Conservation (phyloP, 1,140 invertebrate species). For the Littorina saxatilis region DNA sequence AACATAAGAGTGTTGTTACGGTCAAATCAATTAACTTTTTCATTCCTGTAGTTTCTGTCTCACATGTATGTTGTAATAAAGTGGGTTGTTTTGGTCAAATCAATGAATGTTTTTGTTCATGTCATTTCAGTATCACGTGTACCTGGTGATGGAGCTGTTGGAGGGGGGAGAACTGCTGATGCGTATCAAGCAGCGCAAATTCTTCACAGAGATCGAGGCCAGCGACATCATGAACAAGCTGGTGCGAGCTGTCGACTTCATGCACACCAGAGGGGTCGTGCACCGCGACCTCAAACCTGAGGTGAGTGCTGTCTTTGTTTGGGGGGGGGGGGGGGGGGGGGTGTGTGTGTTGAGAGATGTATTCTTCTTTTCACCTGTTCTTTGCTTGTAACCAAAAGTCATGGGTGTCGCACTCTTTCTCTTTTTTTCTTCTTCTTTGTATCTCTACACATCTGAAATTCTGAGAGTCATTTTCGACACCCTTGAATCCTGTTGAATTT, state of each 20-base stretch:
- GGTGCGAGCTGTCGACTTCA: slow-evolving; percentile 87
- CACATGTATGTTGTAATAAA: slow-evolving; percentile 86
- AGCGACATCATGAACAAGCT: slow-evolving; percentile 85
- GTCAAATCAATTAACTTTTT: too few species aligned
- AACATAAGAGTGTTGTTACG: too few species aligned
- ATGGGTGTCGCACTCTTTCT: too few species aligned
- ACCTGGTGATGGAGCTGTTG: slow-evolving; percentile 91
- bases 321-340: not conserved
- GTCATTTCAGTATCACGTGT: slow-evolving; percentile 78
- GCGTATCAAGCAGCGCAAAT: slow-evolving; percentile 80
- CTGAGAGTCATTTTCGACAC: too few species aligned
- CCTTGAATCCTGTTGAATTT: too few species aligned
- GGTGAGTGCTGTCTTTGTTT: slow-evolving; percentile 70
- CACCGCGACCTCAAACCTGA: slow-evolving; percentile 95
- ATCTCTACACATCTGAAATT: too few species aligned
- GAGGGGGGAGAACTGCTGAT: slow-evolving; percentile 91
- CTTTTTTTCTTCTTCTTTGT: too few species aligned
- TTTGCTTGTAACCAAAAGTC: too few species aligned
- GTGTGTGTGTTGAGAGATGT: too few species aligned
- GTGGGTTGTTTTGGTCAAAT: not conserved
- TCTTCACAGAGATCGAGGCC: slow-evolving; percentile 84
- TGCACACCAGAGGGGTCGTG: slow-evolving; percentile 88
- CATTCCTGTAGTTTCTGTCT: too few species aligned
- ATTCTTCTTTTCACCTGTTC: too few species aligned
- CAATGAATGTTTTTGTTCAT: not conserved